Evolutionary conservation across 2,888 invertebrate genomes (phyloP), one percentile per base, ranked within the genome.

Genomic region (Pherbina coryleti): DNA sequence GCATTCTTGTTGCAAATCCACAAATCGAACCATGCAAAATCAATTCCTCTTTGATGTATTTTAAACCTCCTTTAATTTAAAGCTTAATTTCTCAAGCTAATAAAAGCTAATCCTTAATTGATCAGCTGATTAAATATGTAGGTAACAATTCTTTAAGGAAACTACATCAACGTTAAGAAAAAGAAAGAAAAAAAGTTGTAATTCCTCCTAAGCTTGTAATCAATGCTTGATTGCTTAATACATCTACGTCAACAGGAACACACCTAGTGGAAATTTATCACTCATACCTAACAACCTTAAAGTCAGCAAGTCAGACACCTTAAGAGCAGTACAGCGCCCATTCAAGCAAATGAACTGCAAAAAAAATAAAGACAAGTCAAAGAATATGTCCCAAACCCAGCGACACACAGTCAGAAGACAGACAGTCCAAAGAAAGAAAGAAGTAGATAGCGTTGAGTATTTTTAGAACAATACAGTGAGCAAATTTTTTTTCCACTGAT

Each of bases 381-480:
- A 51, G 49, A 77, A 72, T 70, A 72, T 78, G 74, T 74, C 71
- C 62, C 77, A 75, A 72, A 74, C 76, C 53, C 9, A 49, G 60
- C 69, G 70, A n/a, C 75, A 67, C n/a, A 55, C 53, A 8, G 69
- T 22, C 69, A 49, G 5, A 11, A 14, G 69, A 28, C 51, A 25
- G 69, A 69, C 51, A 25, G 69, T 19, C 67, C 11, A 22, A 37
- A 44, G 67, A 34, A 22, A 44, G 17, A 34, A 53, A 34, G 7
- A 53, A 19, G 37, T 19, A 77, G 64, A 44, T 57, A 66, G 55
- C 67, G 75, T 64, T 71, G 75, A 51, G 62, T 79, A 79, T 81
- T 81, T 79, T 81, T 79, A 79, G 78, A 78, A 81, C 78, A 60
- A 69, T n/a, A 69, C 55, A 31, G 53, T 44, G 73, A 44, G 49